Evolutionary conservation across 2,797 vertebrate species (phyloP), one percentile per base, ranked within the genome.

Genomic region (Peromyscus nudipes): DNA sequence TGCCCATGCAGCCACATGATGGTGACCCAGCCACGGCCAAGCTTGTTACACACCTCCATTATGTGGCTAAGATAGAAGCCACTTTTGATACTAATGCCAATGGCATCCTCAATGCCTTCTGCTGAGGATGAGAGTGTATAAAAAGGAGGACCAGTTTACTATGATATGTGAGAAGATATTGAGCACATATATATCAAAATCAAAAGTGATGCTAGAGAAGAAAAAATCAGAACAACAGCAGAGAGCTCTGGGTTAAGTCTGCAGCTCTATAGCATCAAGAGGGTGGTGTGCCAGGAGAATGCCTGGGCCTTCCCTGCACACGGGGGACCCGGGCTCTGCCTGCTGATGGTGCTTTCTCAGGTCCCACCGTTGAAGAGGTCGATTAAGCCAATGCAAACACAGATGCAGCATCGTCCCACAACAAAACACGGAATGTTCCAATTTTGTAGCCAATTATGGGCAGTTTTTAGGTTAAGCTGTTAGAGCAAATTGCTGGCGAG

Each of bases 251-350:
- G 98, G 99, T 97, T 99, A 99, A 94, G 98, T 99, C 34, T 99
- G 98, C 96, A 99, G 99, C 92, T 98, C 99, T 43, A 99, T 99
- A 96, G 98, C 99, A 94, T 98, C 98, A 49, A 99, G 99, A 99
- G 0, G 99, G 31, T 60, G 60, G 34, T 49, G 17, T 64, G 25
- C 23, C 34, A 55, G n/a, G 77, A 81, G 25, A 52, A 55, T 40
- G 46, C 12, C 49, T 8, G n/a, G 52, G 37, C 29, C 17, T 27
- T 43, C 69, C 10, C 31, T 52, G 10, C 37, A 43, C 23, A 2
- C 43, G 43, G 37, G 23, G 75, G 31, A 31, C 17, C 6, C 4
- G 34, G 5, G n/a, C 40, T 73, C 29, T 34, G 71, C 25, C 52
- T 62, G 14, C 14, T 31, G 11, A 83, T 4, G 57, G 29, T 34